Evolutionary conservation across 2,797 vertebrate genomes (phyloP), one percentile per base, ranked within the genome.

Genomic region (Xiphorhynchus erythropygius): DNA sequence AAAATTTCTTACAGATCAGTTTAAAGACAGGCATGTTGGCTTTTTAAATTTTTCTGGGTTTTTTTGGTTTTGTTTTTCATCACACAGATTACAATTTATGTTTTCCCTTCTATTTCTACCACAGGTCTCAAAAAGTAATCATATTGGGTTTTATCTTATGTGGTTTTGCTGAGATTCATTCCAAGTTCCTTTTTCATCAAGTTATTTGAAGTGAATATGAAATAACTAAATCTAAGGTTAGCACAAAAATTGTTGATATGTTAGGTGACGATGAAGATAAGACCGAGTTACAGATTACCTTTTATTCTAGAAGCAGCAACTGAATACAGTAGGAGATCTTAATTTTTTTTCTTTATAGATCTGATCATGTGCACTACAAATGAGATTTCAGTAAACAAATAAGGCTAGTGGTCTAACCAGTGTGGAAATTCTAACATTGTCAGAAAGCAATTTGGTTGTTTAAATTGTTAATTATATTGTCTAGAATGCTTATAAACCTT

Each of bases 11-110:
- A 33, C 10, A 35, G 5, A 33, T 2, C 7, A 74, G 3, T 56
- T 46, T 44, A 46, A 79, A 55, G 27, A 62, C 1, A n/a, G 4
- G 0, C 42, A 39, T 16, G 7, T 4, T 70, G 5, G 1, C 0
- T 27, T 62, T 41, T 41, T 28, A 16, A 5, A 9, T 32, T 53
- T 32, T 32, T 10, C 18, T 39, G 13, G 35, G 5, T 32, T 50
- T 2, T 12, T 23, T 47, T 23, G 11, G 19, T 21, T 23, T 47
- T 47, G 22, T 25, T 47, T 47, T 46, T 22, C 2, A 13, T 52
- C 10, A 39, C 9, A 60, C 30, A 68, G 5, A 28, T 25, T 33
- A 32, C 5, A 32, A 4, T 47, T 70, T 52, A 3, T 30, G 7
- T 30, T 71, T 71, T 73, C 62, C 14, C 2, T 11, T 65, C 8